Evolutionary conservation across 2,113 vertebrate genomes (phyloP).

Genomic region (Malaclemys terrapin): DNA sequence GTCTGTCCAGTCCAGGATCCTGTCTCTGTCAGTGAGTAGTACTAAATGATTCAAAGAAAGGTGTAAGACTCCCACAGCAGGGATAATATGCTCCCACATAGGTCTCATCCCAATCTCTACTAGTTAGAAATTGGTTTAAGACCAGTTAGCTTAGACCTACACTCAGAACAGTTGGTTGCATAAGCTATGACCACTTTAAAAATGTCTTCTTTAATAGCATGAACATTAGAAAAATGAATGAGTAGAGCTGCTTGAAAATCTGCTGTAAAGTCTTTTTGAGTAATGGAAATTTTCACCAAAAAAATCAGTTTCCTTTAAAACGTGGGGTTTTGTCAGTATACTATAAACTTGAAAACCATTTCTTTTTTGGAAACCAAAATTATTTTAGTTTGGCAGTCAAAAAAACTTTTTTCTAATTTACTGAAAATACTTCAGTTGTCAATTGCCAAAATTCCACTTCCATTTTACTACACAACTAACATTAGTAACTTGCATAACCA

Average conservation of each 20-base stretch:
- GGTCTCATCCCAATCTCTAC: background rate
- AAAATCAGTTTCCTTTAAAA: background rate
- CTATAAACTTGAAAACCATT: background rate
- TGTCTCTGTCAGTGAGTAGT: no score
- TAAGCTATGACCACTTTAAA: background rate
- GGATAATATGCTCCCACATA: background rate
- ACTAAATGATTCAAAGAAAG: accelerated
- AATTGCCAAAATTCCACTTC: background rate
- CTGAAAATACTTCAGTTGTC: background rate
- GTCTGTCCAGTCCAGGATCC: no score
- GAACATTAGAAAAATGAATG: background rate
- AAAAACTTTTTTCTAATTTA: background rate
- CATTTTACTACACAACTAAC: background rate
- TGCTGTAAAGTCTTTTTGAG: background rate
- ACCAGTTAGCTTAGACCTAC: background rate
- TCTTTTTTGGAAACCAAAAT: background rate
- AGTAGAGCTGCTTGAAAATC: background rate
- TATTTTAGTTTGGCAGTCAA: background rate
- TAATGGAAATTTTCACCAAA: background rate
- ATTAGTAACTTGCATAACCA: background rate
- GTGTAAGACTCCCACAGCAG: background rate
- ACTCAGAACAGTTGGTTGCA: background rate
- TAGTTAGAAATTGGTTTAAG: background rate
- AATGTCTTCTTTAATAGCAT: background rate
- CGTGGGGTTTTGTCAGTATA: background rate